Base-by-base conservation (phyloP, 2,888 invertebrate species). In the Catocala nupta region DNA sequence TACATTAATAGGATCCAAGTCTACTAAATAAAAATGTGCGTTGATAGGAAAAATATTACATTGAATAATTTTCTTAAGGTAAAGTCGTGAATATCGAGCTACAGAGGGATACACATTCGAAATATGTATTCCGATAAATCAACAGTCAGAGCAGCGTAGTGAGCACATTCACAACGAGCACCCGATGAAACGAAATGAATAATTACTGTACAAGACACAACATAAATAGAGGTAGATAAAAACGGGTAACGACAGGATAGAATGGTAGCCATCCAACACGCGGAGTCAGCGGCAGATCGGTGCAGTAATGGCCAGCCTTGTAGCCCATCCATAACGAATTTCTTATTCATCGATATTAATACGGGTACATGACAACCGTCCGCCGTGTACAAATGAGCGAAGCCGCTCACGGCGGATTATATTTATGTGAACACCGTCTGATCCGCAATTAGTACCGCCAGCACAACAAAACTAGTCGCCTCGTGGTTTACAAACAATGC, bases 321-420 rank as follows among this genome's bases (percentile, higher is more conserved):
- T 94, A 93, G 77, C 84, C 86, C 90, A 93, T 93, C 90, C 89
- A 93, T 93, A 92, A 93, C 91, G 89, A 90, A 93, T 93, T 93
- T 94, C 91, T 93, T 92, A 94, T 93, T 92, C 93, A 93, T 94
- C 92, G 93, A 91, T 92, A 91, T 92, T 91, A 92, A 92, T 93
- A 90, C 87, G 84, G 83, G 80, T 88, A 93, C 93, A 93, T 90
- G 93, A 92, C 92, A 91, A 90, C 90, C 91, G 88, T 89, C 88
- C 85, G 89, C 85, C 89, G 87, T 75, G 81, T 91, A 94, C 93
- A 93, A 93, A 94, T 93, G 93, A 91, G 89, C 85, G 86, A 81
- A 83, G 85, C 87, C 87, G 88, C 87, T 90, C 90, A 86, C 87
- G 86, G 83, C 86, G 82, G 89, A 89, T 90, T 90, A 90, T 90